These are phyloP conservation scores for Perdita meconis DNA, from an alignment of 2,888 invertebrate genomes.

Conservation along the genomic window DNA sequence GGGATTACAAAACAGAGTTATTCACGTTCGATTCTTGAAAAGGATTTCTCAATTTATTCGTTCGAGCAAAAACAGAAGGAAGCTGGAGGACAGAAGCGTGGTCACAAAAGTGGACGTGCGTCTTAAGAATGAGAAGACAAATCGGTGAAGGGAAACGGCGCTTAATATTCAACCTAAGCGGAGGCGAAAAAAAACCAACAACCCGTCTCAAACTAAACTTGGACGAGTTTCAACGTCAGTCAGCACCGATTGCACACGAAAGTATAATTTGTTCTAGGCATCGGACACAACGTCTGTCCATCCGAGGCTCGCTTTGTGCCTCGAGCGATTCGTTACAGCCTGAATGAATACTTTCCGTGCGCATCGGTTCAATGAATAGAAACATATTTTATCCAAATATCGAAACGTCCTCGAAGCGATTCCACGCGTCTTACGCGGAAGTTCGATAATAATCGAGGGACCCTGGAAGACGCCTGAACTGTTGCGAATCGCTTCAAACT, in stretches of 20 bases:
- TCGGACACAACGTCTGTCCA: neutral
- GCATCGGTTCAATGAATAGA: neutral
- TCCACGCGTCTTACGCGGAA: conserved; percentile 7
- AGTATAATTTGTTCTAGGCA: neutral
- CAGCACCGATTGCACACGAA: neutral
- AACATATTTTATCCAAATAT: neutral
- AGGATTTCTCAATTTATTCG: conserved; percentile 26
- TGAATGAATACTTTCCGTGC: neutral
- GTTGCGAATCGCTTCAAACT: conserved; percentile 34
- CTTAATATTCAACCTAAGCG: conserved; percentile 17
- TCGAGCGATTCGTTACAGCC: neutral
- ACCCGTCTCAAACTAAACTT: too few relatives aligned
- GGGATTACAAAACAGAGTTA: conserved; percentile 21
- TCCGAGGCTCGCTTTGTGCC: neutral
- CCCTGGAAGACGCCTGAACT: neutral
- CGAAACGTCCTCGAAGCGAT: neutral
- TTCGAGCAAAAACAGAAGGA: conserved; percentile 7
- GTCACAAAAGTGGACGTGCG: neutral
- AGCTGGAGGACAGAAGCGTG: too few relatives aligned
- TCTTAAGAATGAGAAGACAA: conserved; percentile 22
- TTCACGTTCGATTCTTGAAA: conserved; percentile 14
- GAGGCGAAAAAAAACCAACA: neutral
- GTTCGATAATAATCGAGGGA: conserved; percentile 24
- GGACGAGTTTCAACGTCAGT: too few relatives aligned
- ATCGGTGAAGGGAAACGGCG: conserved; percentile 1